These are phyloP conservation scores for Perca fluviatilis DNA, from an alignment of 2,113 vertebrate genomes.

Conservation along the genomic window DNA sequence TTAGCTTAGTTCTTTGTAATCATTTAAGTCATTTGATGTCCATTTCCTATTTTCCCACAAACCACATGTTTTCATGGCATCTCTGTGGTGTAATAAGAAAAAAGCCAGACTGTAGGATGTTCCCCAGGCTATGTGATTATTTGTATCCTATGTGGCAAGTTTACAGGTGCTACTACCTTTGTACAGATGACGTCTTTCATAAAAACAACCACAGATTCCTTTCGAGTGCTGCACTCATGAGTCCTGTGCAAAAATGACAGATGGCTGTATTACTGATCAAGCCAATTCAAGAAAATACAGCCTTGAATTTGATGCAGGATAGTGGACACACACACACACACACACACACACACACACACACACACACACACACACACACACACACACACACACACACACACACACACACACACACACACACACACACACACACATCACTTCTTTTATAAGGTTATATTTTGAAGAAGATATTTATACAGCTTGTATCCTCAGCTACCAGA, in stretches of 20 bases:
- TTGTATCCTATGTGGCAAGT: constrained; percentile 44
- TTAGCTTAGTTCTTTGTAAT: constrained; percentile 8
- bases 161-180: constrained; percentile 52
- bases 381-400: neutral
- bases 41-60: neutral
- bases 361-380: no score
- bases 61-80: constrained; percentile 26
- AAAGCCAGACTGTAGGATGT: constrained; percentile 25
- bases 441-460: constrained; percentile 18
- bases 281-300: constrained; percentile 63
- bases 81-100: constrained; percentile 10
- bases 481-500: neutral
- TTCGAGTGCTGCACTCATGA: constrained; percentile 44
- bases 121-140: constrained; percentile 50
- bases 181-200: constrained; percentile 39
- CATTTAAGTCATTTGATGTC: constrained; percentile 12
- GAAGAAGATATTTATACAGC: constrained; percentile 3
- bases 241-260: constrained; percentile 70
- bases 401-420: neutral
- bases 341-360: constrained; percentile 6
- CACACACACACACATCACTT: neutral
- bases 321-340: constrained; percentile 4
- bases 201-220: constrained; percentile 51
- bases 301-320: constrained; percentile 57
- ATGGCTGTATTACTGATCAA: constrained; percentile 64